phyloP scores from a whole-genome alignment of 2,113 vertebrate genomes.

The Centropus unirufus region DNA sequence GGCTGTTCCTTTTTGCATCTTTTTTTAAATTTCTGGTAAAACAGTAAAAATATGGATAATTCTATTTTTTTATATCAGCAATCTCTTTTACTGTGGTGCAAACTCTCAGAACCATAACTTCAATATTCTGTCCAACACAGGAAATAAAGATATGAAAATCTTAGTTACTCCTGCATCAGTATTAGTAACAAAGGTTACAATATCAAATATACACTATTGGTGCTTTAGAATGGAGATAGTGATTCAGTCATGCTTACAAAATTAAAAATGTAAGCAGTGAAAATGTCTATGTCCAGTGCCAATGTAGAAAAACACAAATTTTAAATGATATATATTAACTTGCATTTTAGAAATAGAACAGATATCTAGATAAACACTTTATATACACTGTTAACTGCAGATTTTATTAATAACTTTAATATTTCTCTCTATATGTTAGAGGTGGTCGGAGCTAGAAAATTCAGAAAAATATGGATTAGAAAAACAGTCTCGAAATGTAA shows the following conservation, averaged over 20 bases:
- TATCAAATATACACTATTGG: background rate
- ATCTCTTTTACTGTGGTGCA: background rate
- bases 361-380: background rate
- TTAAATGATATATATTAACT: background rate
- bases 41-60: background rate
- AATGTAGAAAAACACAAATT: background rate
- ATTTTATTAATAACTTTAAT: background rate
- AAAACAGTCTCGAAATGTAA: background rate
- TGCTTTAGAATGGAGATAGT: background rate
- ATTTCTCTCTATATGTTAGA: background rate
- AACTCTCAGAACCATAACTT: background rate
- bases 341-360: background rate
- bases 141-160: background rate
- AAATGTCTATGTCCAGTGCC: background rate
- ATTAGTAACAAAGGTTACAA: background rate
- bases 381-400: background rate
- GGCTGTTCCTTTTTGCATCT: rapidly evolving
- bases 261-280: background rate
- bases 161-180: background rate
- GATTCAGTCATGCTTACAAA: background rate
- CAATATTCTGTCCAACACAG: background rate
- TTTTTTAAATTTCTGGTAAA: background rate
- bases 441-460: background rate
- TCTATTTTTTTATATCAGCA: too few species aligned
- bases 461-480: background rate